Percentiles rank a stretch among this genome's conserved stretches.
Conservation (phyloP, 2,113 vertebrate species). For the Sarotherodon lohbergeri region DNA sequence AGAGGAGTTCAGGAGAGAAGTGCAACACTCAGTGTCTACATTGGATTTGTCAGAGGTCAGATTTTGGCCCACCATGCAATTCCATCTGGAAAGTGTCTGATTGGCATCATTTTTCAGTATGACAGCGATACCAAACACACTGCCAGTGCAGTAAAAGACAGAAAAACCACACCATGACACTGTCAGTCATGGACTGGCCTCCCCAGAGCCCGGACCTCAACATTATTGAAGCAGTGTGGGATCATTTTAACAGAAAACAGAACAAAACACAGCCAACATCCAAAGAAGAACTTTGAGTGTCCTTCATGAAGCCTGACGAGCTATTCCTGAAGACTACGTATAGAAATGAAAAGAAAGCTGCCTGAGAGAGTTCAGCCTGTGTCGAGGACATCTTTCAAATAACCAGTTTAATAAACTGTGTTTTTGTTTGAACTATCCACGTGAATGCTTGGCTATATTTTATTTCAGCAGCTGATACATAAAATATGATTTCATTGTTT, state of each 20-base stretch:
- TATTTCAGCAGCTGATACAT: not conserved
- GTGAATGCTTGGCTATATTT: not conserved
- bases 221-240: not conserved
- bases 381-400: not conserved
- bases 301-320: not conserved
- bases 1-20: not conserved
- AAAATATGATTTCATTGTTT: not conserved
- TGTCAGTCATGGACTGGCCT: not conserved
- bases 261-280: not conserved
- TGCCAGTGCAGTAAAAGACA: not conserved
- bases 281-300: not conserved
- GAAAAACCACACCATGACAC: not conserved
- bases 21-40: not conserved
- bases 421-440: not conserved
- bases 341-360: not conserved
- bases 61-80: not conserved
- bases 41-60: not conserved
- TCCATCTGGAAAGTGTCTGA: not conserved
- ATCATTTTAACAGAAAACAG: not conserved
- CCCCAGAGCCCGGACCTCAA: not conserved
- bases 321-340: not conserved
- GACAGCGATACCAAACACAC: not conserved
- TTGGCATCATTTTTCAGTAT: not conserved
- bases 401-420: not conserved
- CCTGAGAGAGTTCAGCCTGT: not conserved